phyloP scores from a whole-genome alignment of 37 sponge, comb jelly and placozoan genomes.

The Ianthella basta region DNA sequence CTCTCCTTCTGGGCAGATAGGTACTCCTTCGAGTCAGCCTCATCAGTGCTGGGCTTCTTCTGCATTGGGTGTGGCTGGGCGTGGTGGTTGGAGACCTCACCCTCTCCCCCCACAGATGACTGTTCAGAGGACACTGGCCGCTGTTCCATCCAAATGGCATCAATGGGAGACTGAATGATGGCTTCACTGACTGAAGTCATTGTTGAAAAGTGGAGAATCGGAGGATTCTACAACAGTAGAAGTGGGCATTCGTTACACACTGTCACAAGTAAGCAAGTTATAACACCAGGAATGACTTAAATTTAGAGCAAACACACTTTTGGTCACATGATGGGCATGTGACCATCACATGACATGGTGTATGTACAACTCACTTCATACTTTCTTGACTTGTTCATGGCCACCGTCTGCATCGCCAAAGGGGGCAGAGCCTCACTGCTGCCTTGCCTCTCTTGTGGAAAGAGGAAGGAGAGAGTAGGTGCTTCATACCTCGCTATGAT shows the following conservation, averaged over 20 bases:
- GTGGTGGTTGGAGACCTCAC: neutral
- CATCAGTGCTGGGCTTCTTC: neutral
- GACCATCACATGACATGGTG: no score
- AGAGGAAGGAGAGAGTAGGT: constrained; percentile 60
- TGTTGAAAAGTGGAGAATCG: constrained; percentile 43
- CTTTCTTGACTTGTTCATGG: constrained; percentile 54
- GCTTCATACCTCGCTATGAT: constrained; percentile 75
- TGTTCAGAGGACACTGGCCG: neutral
- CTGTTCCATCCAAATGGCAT: constrained; percentile 13
- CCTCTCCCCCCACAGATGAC: neutral
- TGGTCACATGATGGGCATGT: no score
- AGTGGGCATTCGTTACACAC: neutral
- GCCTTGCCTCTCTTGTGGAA: constrained; percentile 40
- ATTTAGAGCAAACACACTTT: no score
- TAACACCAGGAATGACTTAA: no score
- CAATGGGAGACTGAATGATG: constrained; percentile 60
- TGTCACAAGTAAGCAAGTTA: neutral
- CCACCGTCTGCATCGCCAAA: constrained; percentile 12
- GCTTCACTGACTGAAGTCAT: constrained; percentile 52
- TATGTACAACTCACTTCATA: constrained; percentile 39
- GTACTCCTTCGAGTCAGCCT: neutral
- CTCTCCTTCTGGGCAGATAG: no score
- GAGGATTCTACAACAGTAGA: constrained; percentile 44
- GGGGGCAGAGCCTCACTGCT: neutral
- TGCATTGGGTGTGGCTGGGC: neutral